Evolutionary conservation across 2,888 invertebrate genomes (phyloP), one percentile per base, ranked within the genome.

Genomic region (Eugnorisma glareosa): DNA sequence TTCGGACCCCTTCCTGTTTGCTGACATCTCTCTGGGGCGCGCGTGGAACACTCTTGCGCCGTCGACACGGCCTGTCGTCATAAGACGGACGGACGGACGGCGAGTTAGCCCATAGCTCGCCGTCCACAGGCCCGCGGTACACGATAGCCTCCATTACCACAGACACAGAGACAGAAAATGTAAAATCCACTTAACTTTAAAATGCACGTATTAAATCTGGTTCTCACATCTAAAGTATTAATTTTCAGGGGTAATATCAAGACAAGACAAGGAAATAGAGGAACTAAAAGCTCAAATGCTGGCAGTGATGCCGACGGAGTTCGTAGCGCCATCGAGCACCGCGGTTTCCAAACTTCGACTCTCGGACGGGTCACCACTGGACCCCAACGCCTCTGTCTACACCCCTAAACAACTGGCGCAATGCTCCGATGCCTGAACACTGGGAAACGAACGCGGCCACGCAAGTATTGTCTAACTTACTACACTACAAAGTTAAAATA

Each of bases 241-340:
- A 13, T 85, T 93, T 94, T 2, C 94, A 99, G 99, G 97, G 96
- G 94, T 98, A 90, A 98, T 99, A 93, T 97, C 98, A 89, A 97
- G 98, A 86, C 98, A 98, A 96, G 99, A 99, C 90, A 98, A 98
- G 92, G 99, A 99, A 96, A 98, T 99, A 88, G 98, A 98, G 89
- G 98, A 99, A 93, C 97, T 99, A 88, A 99, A 99, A 93, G 99
- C 99, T 82, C 99, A 99, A 96, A 98, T 99, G 93, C 96, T 99
- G 95, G 99, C 99, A 43, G 98, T 99, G 84, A 98, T 99, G 98
- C 98, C 98, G 70, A 97, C 97, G 86, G 98, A 98, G 84, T 93
- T 90, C 84, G 90, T 94, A 71, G 81, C 92, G 35, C 90, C 92
- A 0, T 86, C 84, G 18, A 83, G 89, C 57, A 86, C 85, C 28